Conservation (phyloP, 2,113 vertebrate species). For the Charadrius vociferus region DNA sequence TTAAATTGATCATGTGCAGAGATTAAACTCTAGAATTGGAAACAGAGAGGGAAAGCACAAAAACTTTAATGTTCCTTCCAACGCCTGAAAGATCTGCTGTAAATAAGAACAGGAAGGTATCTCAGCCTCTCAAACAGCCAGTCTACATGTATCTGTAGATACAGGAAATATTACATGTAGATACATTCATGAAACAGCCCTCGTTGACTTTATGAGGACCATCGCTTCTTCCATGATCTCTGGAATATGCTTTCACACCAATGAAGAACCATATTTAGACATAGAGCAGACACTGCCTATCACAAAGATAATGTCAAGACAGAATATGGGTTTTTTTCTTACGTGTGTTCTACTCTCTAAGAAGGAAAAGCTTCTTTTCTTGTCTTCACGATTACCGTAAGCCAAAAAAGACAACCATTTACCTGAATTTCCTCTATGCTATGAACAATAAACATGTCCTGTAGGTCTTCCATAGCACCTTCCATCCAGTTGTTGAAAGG, state of each 20-base stretch:
- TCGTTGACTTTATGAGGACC: not conserved
- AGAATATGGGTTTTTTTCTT: not conserved
- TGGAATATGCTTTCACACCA: not conserved
- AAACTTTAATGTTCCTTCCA: not conserved
- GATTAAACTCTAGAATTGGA: conserved; percentile 85
- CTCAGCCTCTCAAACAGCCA: not conserved
- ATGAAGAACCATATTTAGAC: not conserved
- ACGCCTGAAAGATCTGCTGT: not conserved
- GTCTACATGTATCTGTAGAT: not conserved
- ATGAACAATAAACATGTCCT: conserved; percentile 94
- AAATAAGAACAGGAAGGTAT: not conserved
- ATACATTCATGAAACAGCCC: not conserved
- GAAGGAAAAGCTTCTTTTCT: not conserved
- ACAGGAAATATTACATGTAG: not conserved
- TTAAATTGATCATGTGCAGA: conserved; percentile 94
- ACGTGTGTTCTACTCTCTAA: not conserved
- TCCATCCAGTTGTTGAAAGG: conserved; percentile 90
- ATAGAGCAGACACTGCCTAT: not conserved
- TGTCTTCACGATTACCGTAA: not conserved
- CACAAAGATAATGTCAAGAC: not conserved
- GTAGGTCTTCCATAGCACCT: conserved; percentile 89
- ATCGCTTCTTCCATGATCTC: not conserved
- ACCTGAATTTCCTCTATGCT: conserved; percentile 97
- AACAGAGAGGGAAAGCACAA: not conserved
- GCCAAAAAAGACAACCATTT: not conserved